phyloP scores from a whole-genome alignment of 2,797 vertebrate species.

The Hypotaenidia okinawae region DNA sequence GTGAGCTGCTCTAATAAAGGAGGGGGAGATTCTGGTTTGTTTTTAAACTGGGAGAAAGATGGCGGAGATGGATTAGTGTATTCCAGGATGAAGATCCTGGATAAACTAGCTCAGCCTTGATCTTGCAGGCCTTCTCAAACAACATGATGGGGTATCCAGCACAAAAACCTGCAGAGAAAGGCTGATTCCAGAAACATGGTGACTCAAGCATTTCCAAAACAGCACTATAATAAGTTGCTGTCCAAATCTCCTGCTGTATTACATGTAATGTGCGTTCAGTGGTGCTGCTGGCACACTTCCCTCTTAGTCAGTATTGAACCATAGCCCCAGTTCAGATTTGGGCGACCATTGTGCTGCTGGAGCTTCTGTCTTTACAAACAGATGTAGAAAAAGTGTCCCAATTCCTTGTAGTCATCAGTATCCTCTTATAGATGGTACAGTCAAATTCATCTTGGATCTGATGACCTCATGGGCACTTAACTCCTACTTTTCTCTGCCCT shows the following conservation, averaged over 20 bases:
- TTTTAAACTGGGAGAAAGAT: background rate
- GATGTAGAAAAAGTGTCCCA: background rate
- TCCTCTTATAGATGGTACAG: background rate
- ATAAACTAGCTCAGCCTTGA: background rate
- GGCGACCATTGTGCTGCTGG: background rate
- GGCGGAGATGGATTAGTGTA: background rate
- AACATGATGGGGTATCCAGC: background rate
- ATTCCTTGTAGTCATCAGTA: background rate
- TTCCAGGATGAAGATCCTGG: background rate
- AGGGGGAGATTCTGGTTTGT: background rate
- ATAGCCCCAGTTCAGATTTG: background rate
- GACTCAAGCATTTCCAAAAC: slow-evolving; percentile 60
- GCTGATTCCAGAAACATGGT: slow-evolving; percentile 33
- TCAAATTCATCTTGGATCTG: background rate
- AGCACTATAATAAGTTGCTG: slow-evolving; percentile 28
- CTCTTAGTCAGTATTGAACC: slow-evolving; percentile 35
- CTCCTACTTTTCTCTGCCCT: background rate
- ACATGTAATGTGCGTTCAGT: background rate
- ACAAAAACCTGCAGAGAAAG: slow-evolving; percentile 46
- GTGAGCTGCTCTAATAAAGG: background rate
- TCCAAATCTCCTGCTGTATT: slow-evolving; percentile 41
- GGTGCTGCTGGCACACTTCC: slow-evolving; percentile 16
- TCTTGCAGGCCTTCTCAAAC: slow-evolving; percentile 7
- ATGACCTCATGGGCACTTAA: background rate
- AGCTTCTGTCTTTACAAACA: background rate